Conservation (phyloP, 2,888 invertebrate genomes). For the Calameuta filiformis region DNA sequence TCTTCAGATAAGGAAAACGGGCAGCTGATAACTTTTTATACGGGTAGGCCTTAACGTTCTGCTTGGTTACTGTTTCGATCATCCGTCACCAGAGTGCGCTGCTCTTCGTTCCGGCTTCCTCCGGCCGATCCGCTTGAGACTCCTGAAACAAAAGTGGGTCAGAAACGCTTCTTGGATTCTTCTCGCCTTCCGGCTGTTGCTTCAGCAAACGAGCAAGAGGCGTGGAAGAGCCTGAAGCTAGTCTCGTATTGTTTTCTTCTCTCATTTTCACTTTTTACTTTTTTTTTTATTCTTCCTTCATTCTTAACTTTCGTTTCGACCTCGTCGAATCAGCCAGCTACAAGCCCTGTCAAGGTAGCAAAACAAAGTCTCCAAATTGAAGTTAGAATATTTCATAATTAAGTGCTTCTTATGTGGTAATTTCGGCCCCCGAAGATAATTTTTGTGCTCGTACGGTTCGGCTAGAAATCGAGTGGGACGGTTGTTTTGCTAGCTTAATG, state of each 20-base stretch:
- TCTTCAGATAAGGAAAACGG: no score
- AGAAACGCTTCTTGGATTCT: neutral
- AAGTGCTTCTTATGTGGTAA: no score
- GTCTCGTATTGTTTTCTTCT: neutral
- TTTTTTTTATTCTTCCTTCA: neutral
- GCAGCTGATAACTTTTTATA: no score
- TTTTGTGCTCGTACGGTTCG: no score
- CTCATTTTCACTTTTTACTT: neutral
- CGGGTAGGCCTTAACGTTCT: neutral
- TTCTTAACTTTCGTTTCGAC: neutral
- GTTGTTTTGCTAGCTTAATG: no score
- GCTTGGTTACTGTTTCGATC: slow-evolving; percentile 8
- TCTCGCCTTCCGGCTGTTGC: neutral
- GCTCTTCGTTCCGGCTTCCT: slow-evolving; percentile 16
- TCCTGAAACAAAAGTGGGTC: neutral
- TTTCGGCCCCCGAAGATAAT: no score
- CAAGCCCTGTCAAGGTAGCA: no score
- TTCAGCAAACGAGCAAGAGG: neutral
- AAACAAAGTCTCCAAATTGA: no score
- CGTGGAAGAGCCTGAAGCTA: neutral
- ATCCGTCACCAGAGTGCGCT: slow-evolving; percentile 15
- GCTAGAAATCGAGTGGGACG: no score
- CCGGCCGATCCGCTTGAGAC: neutral
- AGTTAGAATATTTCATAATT: no score
- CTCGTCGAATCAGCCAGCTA: no score